A percentile compares a stretch with the other conserved stretches of the same genome.
These are phyloP conservation scores for Nettapus auritus DNA, from an alignment of 2,113 vertebrate genomes.

Conservation along the genomic window DNA sequence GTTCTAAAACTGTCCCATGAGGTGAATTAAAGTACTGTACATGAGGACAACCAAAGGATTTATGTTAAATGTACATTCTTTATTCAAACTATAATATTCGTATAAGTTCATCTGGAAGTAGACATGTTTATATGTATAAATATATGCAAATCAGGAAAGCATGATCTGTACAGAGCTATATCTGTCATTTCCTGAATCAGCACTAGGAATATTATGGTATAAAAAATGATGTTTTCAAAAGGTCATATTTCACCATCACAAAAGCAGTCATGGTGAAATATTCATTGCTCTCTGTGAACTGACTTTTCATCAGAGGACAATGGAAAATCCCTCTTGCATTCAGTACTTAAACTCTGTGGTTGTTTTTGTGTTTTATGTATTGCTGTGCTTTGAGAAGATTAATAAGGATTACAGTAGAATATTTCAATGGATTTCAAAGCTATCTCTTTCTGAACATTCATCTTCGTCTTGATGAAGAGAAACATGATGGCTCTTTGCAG, in stretches of 20 bases:
- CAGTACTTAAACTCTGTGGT: neutral
- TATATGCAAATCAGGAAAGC: neutral
- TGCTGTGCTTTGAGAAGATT: neutral
- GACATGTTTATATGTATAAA: neutral
- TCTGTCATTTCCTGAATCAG: neutral
- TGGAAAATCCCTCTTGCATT: neutral
- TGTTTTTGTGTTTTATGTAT: neutral
- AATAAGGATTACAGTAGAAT: neutral
- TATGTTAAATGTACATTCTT: fast-evolving
- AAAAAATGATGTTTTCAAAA: neutral
- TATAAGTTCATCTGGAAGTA: neutral
- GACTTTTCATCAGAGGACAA: neutral
- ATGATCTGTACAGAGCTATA: neutral
- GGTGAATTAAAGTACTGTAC: neutral
- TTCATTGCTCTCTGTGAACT: neutral
- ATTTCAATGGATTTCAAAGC: neutral
- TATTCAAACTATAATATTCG: neutral
- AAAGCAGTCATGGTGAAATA: neutral
- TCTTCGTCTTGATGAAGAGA: neutral
- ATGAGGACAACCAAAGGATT: neutral
- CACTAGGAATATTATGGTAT: neutral
- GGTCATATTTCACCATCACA: neutral
- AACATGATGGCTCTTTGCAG: neutral
- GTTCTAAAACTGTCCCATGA: neutral
- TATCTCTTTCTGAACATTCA: neutral